Conservation (phyloP, 2,113 vertebrate genomes). For the Chitala chitala region DNA sequence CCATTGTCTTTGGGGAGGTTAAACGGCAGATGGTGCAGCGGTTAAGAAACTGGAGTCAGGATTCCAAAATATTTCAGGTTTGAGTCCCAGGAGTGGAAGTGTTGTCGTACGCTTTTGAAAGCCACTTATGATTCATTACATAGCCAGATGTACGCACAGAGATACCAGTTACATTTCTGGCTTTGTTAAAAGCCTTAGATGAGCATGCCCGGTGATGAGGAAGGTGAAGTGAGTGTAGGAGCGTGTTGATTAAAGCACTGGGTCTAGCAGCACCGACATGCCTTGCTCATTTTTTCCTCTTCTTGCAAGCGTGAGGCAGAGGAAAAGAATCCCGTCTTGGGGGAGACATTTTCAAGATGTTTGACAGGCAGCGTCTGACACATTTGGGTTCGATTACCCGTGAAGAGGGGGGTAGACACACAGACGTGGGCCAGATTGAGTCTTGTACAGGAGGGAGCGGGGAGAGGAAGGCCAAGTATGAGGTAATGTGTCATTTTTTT, state of each 20-base stretch:
- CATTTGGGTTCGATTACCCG: constrained; percentile 43
- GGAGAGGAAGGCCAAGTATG: constrained; percentile 51
- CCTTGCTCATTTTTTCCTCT: constrained; percentile 3
- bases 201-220: background rate
- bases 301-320: constrained; percentile 15
- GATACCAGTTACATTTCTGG: background rate
- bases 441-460: constrained; percentile 24
- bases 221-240: background rate
- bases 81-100: background rate
- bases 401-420: background rate
- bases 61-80: background rate
- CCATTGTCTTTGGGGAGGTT: no score
- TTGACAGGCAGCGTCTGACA: constrained; percentile 53
- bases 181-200: background rate
- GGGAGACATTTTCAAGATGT: constrained; percentile 43
- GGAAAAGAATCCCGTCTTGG: constrained; percentile 22
- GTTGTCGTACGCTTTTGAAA: background rate
- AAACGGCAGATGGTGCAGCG: no score
- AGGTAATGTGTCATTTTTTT: constrained; percentile 46
- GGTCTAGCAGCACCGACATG: background rate
- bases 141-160: background rate
- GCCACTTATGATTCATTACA: background rate
- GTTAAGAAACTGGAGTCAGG: no score
- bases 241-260: background rate
- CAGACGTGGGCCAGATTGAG: constrained; percentile 26